Evolutionary conservation across 2,113 vertebrate genomes (phyloP).

Genomic region (Danionella cerebrum): DNA sequence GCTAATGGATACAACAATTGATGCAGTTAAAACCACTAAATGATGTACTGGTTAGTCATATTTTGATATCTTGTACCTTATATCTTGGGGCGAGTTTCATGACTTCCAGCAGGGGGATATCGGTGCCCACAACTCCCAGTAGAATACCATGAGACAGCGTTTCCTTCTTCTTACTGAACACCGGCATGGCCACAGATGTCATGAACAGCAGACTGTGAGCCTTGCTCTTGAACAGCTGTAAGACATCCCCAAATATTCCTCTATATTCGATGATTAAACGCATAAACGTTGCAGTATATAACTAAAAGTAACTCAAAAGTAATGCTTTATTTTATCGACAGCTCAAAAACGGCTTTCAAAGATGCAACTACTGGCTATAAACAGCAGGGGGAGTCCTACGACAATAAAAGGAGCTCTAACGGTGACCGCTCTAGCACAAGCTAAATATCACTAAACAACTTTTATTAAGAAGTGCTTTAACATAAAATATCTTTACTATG

Average conservation of each 20-base stretch:
- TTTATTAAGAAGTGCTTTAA: background rate
- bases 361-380: background rate
- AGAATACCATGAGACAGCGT: conserved; percentile 92
- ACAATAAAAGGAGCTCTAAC: background rate
- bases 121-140: conserved; percentile 88
- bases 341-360: too few species aligned
- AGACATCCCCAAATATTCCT: background rate
- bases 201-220: conserved; percentile 85
- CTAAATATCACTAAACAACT: conserved; percentile 12
- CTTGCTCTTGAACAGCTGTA: conserved; percentile 79
- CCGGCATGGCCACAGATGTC: conserved; percentile 94
- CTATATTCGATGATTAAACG: background rate
- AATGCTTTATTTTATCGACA: too few species aligned
- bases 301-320: too few species aligned
- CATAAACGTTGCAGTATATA: too few species aligned
- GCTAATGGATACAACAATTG: conserved; percentile 57
- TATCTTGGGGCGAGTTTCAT: conserved; percentile 87
- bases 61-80: conserved; percentile 65
- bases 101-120: conserved; percentile 84
- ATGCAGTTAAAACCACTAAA: too few species aligned
- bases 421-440: background rate
- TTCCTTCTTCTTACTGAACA: conserved; percentile 98
- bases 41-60: background rate
- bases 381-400: conserved; percentile 27
- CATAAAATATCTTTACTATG: conserved; percentile 21